Evolutionary conservation across 2,888 invertebrate species (phyloP).

Genomic region (Heliconius ismenius): DNA sequence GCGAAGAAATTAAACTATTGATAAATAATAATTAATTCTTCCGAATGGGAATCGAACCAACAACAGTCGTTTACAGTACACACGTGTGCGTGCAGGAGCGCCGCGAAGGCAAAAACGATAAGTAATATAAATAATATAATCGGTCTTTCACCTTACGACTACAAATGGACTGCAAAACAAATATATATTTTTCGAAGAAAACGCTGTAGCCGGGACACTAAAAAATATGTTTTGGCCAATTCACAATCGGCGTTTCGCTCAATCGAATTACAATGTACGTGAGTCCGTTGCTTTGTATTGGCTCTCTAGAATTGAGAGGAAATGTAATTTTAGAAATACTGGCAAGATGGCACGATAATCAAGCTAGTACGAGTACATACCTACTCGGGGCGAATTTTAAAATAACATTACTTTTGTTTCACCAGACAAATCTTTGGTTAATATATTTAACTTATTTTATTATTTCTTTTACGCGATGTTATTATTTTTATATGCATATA

Average conservation of each 20-base stretch:
- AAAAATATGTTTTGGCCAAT: slow-evolving; percentile 74
- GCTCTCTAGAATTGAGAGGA: slow-evolving; percentile 49
- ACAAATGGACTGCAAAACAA: slow-evolving; percentile 60
- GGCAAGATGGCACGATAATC: slow-evolving; percentile 45
- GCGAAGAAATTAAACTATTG: too few relatives aligned
- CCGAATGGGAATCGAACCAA: not conserved
- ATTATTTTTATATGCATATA: too few relatives aligned
- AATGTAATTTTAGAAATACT: slow-evolving; percentile 72
- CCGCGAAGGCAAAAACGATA: not conserved
- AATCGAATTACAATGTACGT: slow-evolving; percentile 78
- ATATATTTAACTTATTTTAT: not conserved
- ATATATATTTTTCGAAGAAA: slow-evolving; percentile 39
- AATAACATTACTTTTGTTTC: slow-evolving; percentile 24
- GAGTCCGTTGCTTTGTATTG: slow-evolving; percentile 67
- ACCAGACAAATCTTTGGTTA: slow-evolving; percentile 4
- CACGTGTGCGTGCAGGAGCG: not conserved
- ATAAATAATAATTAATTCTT: too few relatives aligned
- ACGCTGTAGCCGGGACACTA: slow-evolving; percentile 54
- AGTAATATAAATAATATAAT: slow-evolving; percentile 9
- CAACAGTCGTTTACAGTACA: not conserved
- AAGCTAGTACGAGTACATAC: slow-evolving; percentile 37
- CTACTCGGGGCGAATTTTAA: slow-evolving; percentile 36
- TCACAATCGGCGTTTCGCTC: slow-evolving; percentile 70
- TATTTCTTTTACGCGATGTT: too few relatives aligned
- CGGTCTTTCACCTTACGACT: slow-evolving; percentile 6